Percentiles rank a stretch among this genome's conserved stretches.
These are phyloP conservation scores for Phainopepla nitens DNA, from an alignment of 2,113 vertebrate species.

Conservation along the genomic window DNA sequence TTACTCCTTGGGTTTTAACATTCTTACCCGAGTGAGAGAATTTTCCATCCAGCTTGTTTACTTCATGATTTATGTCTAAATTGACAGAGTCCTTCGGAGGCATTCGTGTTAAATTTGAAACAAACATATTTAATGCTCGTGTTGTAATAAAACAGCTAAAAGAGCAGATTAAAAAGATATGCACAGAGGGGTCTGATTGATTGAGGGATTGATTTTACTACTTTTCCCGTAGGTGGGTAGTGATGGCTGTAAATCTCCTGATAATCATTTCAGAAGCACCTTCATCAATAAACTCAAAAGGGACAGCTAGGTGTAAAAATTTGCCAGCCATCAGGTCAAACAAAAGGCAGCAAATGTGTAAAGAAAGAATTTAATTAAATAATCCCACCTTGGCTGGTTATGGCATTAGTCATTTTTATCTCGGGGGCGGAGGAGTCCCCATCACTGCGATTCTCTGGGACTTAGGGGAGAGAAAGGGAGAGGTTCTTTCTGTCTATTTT, in stretches of 20 bases:
- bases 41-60: constrained; percentile 46
- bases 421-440: background rate
- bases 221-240: constrained; percentile 53
- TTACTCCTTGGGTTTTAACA: background rate
- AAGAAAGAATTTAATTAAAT: constrained; percentile 49
- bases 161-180: constrained; percentile 60
- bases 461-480: background rate
- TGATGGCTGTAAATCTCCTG: constrained; percentile 62
- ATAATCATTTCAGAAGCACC: constrained; percentile 65
- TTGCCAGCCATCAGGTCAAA: constrained; percentile 51
- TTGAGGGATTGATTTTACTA: constrained; percentile 62
- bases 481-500: background rate
- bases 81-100: constrained; percentile 46
- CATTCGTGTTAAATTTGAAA: constrained; percentile 60
- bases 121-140: constrained; percentile 58
- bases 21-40: background rate
- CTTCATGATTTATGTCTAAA: constrained; percentile 51
- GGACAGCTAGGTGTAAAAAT: constrained; percentile 55
- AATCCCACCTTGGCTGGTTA: constrained; percentile 13
- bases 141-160: constrained; percentile 65
- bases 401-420: constrained; percentile 4
- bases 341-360: constrained; percentile 51
- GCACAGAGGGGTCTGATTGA: constrained; percentile 58
- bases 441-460: background rate
- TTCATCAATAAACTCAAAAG: constrained; percentile 65